phyloP scores from a whole-genome alignment of 2,888 invertebrate species.

The Argyresthia goedartella region DNA sequence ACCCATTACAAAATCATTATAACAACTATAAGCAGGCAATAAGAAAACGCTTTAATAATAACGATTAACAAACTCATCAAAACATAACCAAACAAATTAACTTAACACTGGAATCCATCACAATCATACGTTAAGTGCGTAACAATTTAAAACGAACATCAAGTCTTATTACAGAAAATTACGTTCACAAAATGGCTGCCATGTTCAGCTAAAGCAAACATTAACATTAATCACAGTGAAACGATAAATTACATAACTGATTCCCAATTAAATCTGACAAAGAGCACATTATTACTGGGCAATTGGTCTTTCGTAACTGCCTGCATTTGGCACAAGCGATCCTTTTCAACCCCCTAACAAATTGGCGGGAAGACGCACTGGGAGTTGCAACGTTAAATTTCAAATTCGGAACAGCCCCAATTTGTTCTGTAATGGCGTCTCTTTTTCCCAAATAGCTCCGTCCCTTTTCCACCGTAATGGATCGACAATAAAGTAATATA shows the following conservation, averaged over 20 bases:
- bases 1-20: too few relatives aligned
- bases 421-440: slow-evolving; percentile 32
- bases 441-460: slow-evolving; percentile 22
- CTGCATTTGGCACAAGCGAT: background rate
- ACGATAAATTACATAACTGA: slow-evolving; percentile 30
- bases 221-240: slow-evolving; percentile 41
- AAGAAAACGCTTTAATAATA: too few relatives aligned
- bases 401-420: slow-evolving; percentile 39
- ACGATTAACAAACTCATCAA: too few relatives aligned
- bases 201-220: slow-evolving; percentile 28
- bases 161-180: slow-evolving; percentile 1
- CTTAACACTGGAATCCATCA: background rate
- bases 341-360: background rate
- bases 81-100: background rate
- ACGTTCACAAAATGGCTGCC: slow-evolving; percentile 27
- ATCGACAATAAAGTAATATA: slow-evolving; percentile 68
- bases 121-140: background rate
- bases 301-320: slow-evolving; percentile 38
- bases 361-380: background rate
- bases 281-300: slow-evolving; percentile 35
- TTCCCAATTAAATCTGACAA: slow-evolving; percentile 42
- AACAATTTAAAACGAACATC: background rate
- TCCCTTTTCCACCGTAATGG: slow-evolving; percentile 54
- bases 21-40: too few relatives aligned
- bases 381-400: slow-evolving; percentile 23